A percentile compares a stretch with the other conserved stretches of the same genome.
These are phyloP conservation scores for Myiopsitta monachus DNA, from an alignment of 2,113 vertebrate genomes.

Conservation along the genomic window DNA sequence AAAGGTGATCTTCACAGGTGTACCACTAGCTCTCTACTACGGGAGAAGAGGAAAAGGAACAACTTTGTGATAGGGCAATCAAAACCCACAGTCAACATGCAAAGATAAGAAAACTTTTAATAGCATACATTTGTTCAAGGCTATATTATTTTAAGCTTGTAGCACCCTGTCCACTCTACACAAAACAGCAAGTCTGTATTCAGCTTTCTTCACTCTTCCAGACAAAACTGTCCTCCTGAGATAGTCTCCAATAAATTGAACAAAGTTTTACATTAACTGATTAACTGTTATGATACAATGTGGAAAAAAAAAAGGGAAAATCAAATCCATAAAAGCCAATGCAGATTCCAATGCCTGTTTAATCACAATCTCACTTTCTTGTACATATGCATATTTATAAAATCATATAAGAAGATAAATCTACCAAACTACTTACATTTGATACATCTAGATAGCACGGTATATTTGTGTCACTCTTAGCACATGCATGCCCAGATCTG, in stretches of 20 bases:
- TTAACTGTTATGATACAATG: neutral
- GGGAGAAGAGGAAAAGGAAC: neutral
- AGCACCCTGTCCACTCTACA: neutral
- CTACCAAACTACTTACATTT: neutral
- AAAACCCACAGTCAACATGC: neutral
- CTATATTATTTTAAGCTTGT: neutral
- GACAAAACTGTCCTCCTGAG: neutral
- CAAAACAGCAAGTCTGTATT: neutral
- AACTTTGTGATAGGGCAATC: neutral
- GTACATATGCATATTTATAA: neutral
- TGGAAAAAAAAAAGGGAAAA: neutral
- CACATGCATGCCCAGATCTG: neutral
- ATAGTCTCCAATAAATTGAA: accelerated
- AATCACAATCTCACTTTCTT: neutral
- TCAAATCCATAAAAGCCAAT: neutral
- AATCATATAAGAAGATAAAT: neutral
- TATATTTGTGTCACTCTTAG: neutral
- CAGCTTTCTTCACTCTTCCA: neutral
- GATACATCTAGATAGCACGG: neutral
- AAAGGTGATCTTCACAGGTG: neutral
- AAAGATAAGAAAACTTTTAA: neutral
- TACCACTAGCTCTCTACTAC: neutral
- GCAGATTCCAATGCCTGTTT: neutral
- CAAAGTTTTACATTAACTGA: neutral
- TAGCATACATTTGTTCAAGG: neutral